Conservation (phyloP, 2,113 vertebrate species). For the Xenopus borealis region DNA sequence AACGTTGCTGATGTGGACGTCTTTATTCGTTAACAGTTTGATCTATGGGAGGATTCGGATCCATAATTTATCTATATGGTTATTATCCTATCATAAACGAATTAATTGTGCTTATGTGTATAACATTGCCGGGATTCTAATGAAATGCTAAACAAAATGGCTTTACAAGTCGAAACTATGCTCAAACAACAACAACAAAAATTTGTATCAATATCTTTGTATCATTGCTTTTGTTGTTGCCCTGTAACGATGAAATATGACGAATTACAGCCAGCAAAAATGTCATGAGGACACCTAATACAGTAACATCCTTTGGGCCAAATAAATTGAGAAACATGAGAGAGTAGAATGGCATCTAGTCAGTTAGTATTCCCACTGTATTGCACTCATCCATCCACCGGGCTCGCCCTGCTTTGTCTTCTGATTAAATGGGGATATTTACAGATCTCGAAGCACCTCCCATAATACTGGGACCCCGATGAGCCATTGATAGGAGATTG, state of each 20-base stretch:
- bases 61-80: background rate
- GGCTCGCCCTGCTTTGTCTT: background rate
- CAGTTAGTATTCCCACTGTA: conserved; percentile 16
- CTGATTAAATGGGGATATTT: conserved; percentile 31
- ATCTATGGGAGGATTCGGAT: conserved; percentile 13
- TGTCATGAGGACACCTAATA: conserved; percentile 49
- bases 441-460: conserved; percentile 23
- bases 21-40: conserved; percentile 22
- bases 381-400: conserved; percentile 12
- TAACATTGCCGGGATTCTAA: conserved; percentile 17
- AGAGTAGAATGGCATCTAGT: conserved; percentile 9
- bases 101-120: conserved; percentile 39
- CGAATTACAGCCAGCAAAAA: conserved; percentile 49
- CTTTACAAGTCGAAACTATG: no score
- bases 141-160: background rate
- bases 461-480: conserved; percentile 52
- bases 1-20: conserved; percentile 15
- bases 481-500: conserved; percentile 52
- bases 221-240: conserved; percentile 10
- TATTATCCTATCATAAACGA: conserved; percentile 5
- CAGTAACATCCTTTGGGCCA: conserved; percentile 48
- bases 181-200: background rate
- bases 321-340: conserved; percentile 39
- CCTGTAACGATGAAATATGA: conserved; percentile 39
- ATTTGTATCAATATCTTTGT: background rate